Evolutionary conservation across 2,797 vertebrate genomes (phyloP).

Genomic region (Sebastolobus alascanus): DNA sequence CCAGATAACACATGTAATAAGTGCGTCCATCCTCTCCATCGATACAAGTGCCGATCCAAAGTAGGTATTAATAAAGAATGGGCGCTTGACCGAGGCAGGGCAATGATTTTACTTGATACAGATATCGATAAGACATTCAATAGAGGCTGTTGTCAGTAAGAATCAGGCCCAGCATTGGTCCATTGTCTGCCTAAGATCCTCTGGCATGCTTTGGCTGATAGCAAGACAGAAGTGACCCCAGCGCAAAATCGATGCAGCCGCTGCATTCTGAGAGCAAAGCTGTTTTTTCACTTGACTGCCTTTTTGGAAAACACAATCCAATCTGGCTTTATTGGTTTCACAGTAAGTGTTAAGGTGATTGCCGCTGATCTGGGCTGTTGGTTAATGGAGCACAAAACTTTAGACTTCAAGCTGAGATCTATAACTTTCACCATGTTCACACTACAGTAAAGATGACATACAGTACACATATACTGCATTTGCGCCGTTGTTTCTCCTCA

Average conservation of each 20-base stretch:
- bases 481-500: neutral
- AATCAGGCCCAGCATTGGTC: slow-evolving; percentile 48
- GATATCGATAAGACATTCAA: slow-evolving; percentile 73
- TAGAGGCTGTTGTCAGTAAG: slow-evolving; percentile 55
- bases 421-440: slow-evolving; percentile 5
- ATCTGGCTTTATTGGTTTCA: slow-evolving; percentile 88
- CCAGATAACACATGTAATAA: slow-evolving; percentile 76
- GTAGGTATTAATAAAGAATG: slow-evolving; percentile 68
- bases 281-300: slow-evolving; percentile 67
- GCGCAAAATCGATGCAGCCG: slow-evolving; percentile 69
- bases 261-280: slow-evolving; percentile 56
- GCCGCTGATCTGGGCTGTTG: slow-evolving; percentile 91
- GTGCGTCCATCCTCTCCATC: slow-evolving; percentile 61
- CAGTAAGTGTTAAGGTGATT: slow-evolving; percentile 90
- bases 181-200: slow-evolving; percentile 60
- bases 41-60: slow-evolving; percentile 57
- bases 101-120: slow-evolving; percentile 68
- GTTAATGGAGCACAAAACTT: slow-evolving; percentile 90
- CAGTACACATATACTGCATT: neutral
- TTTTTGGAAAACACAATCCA: slow-evolving; percentile 85
- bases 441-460: neutral
- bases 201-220: slow-evolving; percentile 50
- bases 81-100: slow-evolving; percentile 51
- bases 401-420: slow-evolving; percentile 71
- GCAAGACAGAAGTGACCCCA: slow-evolving; percentile 66